Evolutionary conservation across 2,113 vertebrate species (phyloP).

Genomic region (Carassius auratus): DNA sequence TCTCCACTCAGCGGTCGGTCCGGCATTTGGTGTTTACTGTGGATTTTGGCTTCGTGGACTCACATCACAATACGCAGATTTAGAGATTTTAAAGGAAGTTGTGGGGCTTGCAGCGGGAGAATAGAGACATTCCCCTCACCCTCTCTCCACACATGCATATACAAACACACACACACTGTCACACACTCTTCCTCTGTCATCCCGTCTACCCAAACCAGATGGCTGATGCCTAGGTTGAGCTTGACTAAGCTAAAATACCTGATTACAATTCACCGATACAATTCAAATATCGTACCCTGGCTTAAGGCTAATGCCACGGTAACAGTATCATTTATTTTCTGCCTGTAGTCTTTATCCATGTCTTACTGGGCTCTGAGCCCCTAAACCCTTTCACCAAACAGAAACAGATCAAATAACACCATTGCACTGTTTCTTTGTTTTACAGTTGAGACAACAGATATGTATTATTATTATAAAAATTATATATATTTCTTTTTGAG

Average conservation of each 20-base stretch:
- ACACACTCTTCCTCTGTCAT: constrained; percentile 69
- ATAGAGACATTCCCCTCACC: constrained; percentile 70
- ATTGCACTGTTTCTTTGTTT: constrained; percentile 39
- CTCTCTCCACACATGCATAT: background rate
- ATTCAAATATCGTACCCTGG: constrained; percentile 86
- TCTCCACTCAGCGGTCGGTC: constrained; percentile 54
- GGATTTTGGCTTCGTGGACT: constrained; percentile 88
- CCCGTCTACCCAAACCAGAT: constrained; percentile 85
- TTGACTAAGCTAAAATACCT: constrained; percentile 97
- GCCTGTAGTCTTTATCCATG: constrained; percentile 87
- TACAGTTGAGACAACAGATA: constrained; percentile 52
- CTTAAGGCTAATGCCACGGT: constrained; percentile 94
- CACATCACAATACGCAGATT: constrained; percentile 97
- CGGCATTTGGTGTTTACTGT: constrained; percentile 85
- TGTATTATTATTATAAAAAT: constrained; percentile 14
- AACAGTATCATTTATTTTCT: constrained; percentile 98
- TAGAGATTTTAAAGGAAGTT: constrained; percentile 91
- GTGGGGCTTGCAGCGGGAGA: constrained; percentile 78
- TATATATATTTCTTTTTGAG: background rate
- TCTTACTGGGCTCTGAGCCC: constrained; percentile 84
- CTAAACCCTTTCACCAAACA: constrained; percentile 90
- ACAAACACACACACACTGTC: constrained; percentile 11
- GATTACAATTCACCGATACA: constrained; percentile 95
- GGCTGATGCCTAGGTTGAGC: constrained; percentile 82
- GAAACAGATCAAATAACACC: constrained; percentile 81